Evolutionary conservation across 2,113 vertebrate species (phyloP).

Genomic region (Trachemys scripta): DNA sequence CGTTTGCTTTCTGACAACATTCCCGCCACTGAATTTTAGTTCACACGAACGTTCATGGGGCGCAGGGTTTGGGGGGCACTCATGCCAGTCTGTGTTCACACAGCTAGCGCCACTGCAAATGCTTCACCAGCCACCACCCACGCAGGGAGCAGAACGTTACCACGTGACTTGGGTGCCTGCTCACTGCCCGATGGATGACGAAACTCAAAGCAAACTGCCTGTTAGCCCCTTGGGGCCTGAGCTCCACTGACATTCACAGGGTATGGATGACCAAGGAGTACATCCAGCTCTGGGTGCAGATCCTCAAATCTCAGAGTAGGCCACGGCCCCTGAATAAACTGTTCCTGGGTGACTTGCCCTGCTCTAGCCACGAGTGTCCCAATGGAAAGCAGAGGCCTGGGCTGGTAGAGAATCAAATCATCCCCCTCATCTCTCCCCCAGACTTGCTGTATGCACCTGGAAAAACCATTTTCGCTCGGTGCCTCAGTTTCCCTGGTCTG

Average conservation of each 20-base stretch:
- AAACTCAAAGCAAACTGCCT: background rate
- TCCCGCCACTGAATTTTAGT: background rate
- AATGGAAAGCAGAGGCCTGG: too few relatives aligned
- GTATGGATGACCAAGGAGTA: too few relatives aligned
- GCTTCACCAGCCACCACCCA: background rate
- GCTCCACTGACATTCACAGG: background rate
- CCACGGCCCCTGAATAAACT: background rate
- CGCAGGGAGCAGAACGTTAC: background rate
- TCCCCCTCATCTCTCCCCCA: background rate
- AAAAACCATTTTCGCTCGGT: background rate
- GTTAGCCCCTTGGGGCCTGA: rapidly evolving
- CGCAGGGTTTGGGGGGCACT: background rate
- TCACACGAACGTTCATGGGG: background rate
- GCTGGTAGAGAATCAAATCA: too few relatives aligned
- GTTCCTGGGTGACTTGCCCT: rapidly evolving
- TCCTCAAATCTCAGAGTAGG: background rate
- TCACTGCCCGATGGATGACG: too few relatives aligned
- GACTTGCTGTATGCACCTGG: background rate
- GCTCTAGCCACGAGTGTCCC: too few relatives aligned
- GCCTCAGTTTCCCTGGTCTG: background rate
- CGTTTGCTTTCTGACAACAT: background rate
- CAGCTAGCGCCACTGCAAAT: background rate
- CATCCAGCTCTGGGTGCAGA: too few relatives aligned
- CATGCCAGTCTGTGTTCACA: background rate
- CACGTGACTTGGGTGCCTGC: rapidly evolving